phyloP scores from a whole-genome alignment of 2,113 vertebrate species.

The Heptranchias perlo region DNA sequence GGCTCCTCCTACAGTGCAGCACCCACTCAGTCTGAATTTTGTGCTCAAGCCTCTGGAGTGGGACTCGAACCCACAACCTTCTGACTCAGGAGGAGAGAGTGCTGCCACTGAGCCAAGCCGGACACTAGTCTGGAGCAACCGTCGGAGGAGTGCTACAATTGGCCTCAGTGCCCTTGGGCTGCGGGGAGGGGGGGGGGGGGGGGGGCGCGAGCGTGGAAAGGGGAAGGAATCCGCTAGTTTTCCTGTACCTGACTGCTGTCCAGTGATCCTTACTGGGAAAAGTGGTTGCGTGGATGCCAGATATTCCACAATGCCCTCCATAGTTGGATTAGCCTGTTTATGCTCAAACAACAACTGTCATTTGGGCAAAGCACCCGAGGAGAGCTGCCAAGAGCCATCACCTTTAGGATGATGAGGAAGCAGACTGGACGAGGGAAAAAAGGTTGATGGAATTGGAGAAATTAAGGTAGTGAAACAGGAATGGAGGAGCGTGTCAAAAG shows the following conservation, averaged over 20 bases:
- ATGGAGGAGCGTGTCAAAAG: not conserved
- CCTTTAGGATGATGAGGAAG: not conserved
- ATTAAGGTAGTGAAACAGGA: not conserved
- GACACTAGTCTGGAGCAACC: not conserved
- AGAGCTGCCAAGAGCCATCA: not conserved
- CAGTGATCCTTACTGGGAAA: not conserved
- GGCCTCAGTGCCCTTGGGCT: not conserved
- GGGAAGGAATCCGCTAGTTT: not conserved
- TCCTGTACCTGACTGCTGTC: not conserved
- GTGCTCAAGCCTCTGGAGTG: not conserved
- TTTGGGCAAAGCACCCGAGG: not conserved
- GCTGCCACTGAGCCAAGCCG: not conserved
- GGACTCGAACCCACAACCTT: not conserved
- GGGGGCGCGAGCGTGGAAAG: no score
- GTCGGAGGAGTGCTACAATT: not conserved
- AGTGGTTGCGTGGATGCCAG: not conserved
- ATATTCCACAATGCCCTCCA: not conserved
- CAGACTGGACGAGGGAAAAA: not conserved
- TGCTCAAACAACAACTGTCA: not conserved
- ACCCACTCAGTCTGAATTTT: not conserved
- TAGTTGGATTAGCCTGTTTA: not conserved
- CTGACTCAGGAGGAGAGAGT: not conserved
- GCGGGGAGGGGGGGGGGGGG: not conserved
- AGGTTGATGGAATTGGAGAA: not conserved
- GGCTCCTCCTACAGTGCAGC: not conserved